Conservation (phyloP, 2,797 vertebrate genomes). For the Brotogeris chrysoptera region DNA sequence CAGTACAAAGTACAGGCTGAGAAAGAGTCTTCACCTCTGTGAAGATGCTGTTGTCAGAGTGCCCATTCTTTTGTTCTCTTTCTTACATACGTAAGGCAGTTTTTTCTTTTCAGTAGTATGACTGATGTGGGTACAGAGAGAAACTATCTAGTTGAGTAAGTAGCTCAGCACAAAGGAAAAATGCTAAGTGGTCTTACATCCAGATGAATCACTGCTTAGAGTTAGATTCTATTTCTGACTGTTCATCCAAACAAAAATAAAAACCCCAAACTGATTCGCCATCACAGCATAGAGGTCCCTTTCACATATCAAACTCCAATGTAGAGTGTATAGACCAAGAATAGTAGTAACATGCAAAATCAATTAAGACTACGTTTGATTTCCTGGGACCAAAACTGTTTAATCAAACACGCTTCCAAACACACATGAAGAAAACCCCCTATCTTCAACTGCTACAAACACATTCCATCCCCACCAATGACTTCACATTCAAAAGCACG, state of each 20-base stretch:
- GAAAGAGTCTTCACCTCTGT: neutral
- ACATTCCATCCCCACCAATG: neutral
- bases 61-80: neutral
- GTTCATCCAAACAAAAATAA: neutral
- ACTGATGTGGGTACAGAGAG: neutral
- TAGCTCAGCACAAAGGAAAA: neutral
- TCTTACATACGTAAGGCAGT: neutral
- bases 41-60: neutral
- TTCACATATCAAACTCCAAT: neutral
- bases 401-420: neutral
- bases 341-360: neutral
- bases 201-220: neutral
- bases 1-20: neutral
- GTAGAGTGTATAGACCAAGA: neutral
- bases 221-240: neutral
- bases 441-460: neutral
- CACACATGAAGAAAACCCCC: accelerated
- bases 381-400: neutral
- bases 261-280: neutral
- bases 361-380: neutral
- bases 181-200: neutral
- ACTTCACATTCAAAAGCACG: neutral
- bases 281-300: neutral
- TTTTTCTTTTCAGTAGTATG: neutral
- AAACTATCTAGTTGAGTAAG: neutral